Evolutionary conservation across 2,113 vertebrate genomes (phyloP), one percentile per base, ranked within the genome.

Genomic region (Antechinus flavipes): DNA sequence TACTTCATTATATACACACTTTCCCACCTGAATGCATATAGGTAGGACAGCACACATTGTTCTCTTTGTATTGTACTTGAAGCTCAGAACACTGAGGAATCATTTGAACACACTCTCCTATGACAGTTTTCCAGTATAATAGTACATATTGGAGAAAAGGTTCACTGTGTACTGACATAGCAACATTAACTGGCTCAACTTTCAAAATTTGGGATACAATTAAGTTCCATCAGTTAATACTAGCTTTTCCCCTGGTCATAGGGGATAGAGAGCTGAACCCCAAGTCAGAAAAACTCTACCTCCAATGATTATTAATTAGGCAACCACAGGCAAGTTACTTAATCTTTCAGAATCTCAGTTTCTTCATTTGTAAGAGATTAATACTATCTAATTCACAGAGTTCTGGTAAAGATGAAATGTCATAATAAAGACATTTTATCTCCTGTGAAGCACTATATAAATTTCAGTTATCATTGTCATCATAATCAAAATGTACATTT

Each of bases 1-100:
- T 95, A 94, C 90, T 97, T 97, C 92, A 76, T 23, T 52, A 52
- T 91, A 95, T 23, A 95, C 47, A 54, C 91, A 97, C 91, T 91
- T 91, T 93, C 9, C 94, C 90, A 96, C 24, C 3, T 54, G 93
- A 95, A 96, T 95, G 92, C 92, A 46, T 93, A 94, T 0, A 30
- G 91, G 9, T 2, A 96, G 47, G 24, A 42, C 25, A 95, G 11
- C 1, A 47, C 22, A 2, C 50, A 94, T 55, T 25, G 58, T 52
- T 95, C 89, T 49, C 89, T 22, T 0, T 14, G 10, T 94, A 96
- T 95, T 58, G 10, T 52, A 14, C 50, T 94, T 97, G 91, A 93
- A 96, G 90, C 61, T n/a, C 50, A 23, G 68, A 92, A 27, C 42
- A 91, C 84, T 94, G 94, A 96, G 91, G 56, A 94, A 93, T 95